phyloP scores from a whole-genome alignment of 1,140 invertebrate genomes.

The Leptinotarsa undecemlineata region DNA sequence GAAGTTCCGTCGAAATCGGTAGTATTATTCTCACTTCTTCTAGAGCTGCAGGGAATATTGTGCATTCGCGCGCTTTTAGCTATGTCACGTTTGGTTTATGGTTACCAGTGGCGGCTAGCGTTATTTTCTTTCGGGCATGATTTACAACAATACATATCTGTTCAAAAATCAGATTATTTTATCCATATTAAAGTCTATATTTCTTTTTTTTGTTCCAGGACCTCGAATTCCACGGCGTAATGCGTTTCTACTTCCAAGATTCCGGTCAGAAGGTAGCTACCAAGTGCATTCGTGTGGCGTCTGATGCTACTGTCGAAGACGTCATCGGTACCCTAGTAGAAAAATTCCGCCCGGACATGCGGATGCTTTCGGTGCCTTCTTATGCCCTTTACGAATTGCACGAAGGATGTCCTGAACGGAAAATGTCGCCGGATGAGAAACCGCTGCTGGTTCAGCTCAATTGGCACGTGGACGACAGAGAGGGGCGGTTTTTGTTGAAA shows the following conservation, averaged over 20 bases:
- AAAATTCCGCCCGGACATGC: slow-evolving; percentile 99
- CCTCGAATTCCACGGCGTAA: slow-evolving; percentile 98
- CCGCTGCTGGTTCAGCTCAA: slow-evolving; percentile 97
- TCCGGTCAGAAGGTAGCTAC: slow-evolving; percentile 97
- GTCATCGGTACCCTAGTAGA: slow-evolving; percentile 96
- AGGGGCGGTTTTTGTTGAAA: slow-evolving; percentile 93
- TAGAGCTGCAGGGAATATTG: no score
- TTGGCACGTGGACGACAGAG: slow-evolving; percentile 97
- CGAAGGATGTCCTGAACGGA: slow-evolving; percentile 92
- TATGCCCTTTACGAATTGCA: slow-evolving; percentile 98
- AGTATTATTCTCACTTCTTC: no score
- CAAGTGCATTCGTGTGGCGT: slow-evolving; percentile 97
- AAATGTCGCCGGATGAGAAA: slow-evolving; percentile 86
- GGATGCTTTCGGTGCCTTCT: slow-evolving; percentile 93
- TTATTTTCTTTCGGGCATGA: no score
- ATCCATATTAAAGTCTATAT: neutral
- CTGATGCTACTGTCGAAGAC: slow-evolving; percentile 90
- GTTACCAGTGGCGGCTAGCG: no score
- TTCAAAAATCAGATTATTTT: no score
- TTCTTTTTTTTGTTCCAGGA: slow-evolving; percentile 70
- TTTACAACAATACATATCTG: no score
- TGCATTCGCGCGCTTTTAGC: no score
- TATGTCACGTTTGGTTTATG: no score
- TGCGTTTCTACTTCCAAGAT: slow-evolving; percentile 99
- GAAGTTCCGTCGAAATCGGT: no score